These are phyloP conservation scores for Stenodema calcarata DNA, from an alignment of 2,888 invertebrate genomes.

Conservation along the genomic window DNA sequence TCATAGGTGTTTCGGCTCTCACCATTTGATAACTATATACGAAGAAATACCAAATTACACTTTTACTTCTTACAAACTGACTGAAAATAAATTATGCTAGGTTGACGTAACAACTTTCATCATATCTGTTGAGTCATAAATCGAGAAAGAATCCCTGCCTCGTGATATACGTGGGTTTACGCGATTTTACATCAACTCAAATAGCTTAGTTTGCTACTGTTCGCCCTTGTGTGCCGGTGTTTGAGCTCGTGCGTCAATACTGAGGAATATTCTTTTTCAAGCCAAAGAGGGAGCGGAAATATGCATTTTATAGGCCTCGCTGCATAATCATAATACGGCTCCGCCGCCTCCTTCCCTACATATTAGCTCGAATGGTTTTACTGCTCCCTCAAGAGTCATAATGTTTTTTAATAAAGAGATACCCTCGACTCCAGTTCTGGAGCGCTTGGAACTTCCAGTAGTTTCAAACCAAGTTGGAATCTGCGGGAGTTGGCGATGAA, in stretches of 20 bases:
- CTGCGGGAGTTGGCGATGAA: not conserved
- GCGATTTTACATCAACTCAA: not conserved
- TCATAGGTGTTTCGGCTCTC: no score
- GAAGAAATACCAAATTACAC: no score
- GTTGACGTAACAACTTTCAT: not conserved
- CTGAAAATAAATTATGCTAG: no score
- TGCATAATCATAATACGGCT: slow-evolving; percentile 29
- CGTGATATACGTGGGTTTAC: not conserved
- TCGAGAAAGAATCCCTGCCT: not conserved
- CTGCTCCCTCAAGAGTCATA: slow-evolving; percentile 22
- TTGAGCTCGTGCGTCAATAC: not conserved
- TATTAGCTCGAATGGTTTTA: slow-evolving; percentile 35
- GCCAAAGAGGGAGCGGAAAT: slow-evolving; percentile 9
- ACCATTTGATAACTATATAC: no score
- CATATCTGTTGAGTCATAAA: not conserved
- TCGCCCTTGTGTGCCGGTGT: not conserved
- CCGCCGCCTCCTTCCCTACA: not conserved
- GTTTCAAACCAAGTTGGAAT: not conserved
- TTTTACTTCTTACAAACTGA: no score
- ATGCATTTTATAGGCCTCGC: slow-evolving; percentile 35
- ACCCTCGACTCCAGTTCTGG: not conserved
- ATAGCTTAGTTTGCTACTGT: not conserved
- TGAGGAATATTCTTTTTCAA: slow-evolving; percentile 3
- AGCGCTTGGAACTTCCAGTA: not conserved
- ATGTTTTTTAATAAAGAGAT: slow-evolving; percentile 36